Evolutionary conservation across 2,113 vertebrate genomes (phyloP).

Genomic region (Zosterops hypoxanthus): DNA sequence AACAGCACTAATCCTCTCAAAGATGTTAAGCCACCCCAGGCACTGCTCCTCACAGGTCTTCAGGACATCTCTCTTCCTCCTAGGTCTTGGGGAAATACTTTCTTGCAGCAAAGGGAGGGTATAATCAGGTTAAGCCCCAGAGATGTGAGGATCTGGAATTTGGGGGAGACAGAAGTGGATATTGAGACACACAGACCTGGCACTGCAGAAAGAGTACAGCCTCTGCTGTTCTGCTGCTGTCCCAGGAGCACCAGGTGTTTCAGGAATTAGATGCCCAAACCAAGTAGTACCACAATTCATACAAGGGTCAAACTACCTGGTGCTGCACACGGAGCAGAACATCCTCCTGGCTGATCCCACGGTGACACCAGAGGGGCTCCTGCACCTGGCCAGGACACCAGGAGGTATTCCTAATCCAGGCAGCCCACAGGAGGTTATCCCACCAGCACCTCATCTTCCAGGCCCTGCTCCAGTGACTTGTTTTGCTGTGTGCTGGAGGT

Average conservation of each 20-base stretch:
- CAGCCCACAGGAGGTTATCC: neutral
- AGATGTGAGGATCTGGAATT: neutral
- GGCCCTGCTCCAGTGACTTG: fast-evolving
- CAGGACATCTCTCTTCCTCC: neutral
- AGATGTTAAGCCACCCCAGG: neutral
- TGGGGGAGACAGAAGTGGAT: neutral
- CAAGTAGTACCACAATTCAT: neutral
- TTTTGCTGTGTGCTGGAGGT: neutral
- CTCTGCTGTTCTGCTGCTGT: neutral
- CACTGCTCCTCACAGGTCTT: neutral
- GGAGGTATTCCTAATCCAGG: neutral
- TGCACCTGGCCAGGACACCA: neutral
- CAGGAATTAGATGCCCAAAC: neutral
- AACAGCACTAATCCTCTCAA: neutral
- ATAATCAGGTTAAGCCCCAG: neutral
- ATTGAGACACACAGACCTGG: neutral
- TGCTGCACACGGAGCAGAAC: neutral
- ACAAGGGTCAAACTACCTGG: fast-evolving
- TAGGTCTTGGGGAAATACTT: neutral
- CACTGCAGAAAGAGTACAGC: neutral
- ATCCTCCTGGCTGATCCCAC: neutral
- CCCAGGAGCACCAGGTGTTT: neutral
- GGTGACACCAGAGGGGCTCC: neutral
- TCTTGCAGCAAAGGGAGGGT: neutral
- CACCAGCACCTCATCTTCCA: neutral